Conservation (phyloP, 2,888 invertebrate genomes). For the Arrhopalites spinosus region DNA sequence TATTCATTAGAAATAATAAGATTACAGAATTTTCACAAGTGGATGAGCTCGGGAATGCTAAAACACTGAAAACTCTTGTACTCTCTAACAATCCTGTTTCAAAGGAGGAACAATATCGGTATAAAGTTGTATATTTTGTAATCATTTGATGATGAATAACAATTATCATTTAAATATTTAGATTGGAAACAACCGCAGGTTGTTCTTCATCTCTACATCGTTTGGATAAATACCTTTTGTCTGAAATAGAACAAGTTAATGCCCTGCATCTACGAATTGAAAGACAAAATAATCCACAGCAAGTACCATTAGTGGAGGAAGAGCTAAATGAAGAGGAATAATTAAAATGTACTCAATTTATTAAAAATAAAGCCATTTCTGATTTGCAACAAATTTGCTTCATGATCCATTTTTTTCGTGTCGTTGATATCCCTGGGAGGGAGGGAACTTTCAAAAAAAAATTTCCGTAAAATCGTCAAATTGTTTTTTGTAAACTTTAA, state of each 20-base stretch:
- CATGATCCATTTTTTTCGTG: too few relatives aligned
- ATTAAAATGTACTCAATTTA: neutral
- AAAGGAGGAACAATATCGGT: neutral
- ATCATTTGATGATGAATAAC: neutral
- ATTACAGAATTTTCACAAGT: neutral
- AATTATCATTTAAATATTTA: neutral
- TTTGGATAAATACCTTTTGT: conserved; percentile 15
- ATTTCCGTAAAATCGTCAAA: too few relatives aligned
- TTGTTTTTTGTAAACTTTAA: too few relatives aligned
- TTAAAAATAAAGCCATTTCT: neutral
- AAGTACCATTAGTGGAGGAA: too few relatives aligned
- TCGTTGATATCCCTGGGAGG: too few relatives aligned
- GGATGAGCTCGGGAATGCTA: neutral
- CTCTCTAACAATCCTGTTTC: conserved; percentile 12
- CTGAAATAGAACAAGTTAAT: conserved; percentile 8
- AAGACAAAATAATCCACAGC: neutral
- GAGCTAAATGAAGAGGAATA: too few relatives aligned
- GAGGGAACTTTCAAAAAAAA: too few relatives aligned
- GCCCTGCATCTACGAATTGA: neutral
- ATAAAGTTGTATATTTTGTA: neutral
- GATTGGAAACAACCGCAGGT: neutral
- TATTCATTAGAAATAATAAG: neutral
- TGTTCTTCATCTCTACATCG: conserved; percentile 4
- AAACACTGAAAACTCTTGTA: conserved; percentile 2
- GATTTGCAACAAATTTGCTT: too few relatives aligned